Evolutionary conservation across 1,140 invertebrate species (phyloP).

Genomic region (Elymnias hypermnestra): DNA sequence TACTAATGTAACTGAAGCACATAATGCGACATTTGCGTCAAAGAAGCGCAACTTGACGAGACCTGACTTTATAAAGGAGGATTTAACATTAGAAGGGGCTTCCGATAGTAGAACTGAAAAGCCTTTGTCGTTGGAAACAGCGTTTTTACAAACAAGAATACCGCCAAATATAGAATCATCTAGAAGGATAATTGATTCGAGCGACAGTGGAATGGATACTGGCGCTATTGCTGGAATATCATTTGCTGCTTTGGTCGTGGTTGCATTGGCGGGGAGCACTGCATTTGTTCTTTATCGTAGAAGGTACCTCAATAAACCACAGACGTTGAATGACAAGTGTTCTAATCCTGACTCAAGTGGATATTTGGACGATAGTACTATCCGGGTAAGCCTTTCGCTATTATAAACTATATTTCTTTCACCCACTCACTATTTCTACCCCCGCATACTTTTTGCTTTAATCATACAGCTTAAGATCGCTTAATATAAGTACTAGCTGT

Average conservation of each 20-base stretch:
- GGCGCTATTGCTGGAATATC: constrained; percentile 85
- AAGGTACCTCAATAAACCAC: constrained; percentile 86
- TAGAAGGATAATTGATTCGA: constrained; percentile 47
- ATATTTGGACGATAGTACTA: constrained; percentile 92
- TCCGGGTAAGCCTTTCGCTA: constrained; percentile 80
- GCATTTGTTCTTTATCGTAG: constrained; percentile 86
- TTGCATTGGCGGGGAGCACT: constrained; percentile 81
- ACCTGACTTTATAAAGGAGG: constrained; percentile 52
- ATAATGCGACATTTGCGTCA: constrained; percentile 40
- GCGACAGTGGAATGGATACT: constrained; percentile 76
- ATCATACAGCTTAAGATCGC: too few species aligned
- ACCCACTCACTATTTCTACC: constrained; percentile 33
- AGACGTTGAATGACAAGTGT: constrained; percentile 86
- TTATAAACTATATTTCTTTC: neutral
- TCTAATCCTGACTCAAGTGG: constrained; percentile 92
- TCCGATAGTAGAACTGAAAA: constrained; percentile 65
- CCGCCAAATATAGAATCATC: constrained; percentile 62
- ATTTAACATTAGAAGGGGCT: constrained; percentile 33
- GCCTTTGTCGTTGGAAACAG: constrained; percentile 57
- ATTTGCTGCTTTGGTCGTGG: constrained; percentile 80
- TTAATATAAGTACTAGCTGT: too few species aligned
- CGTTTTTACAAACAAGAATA: constrained; percentile 55
- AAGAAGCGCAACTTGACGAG: constrained; percentile 51
- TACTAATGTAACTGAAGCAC: constrained; percentile 36
- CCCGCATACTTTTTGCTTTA: too few species aligned